Base-by-base conservation (phyloP, 2,113 vertebrate species). In the Pterocles gutturalis region DNA sequence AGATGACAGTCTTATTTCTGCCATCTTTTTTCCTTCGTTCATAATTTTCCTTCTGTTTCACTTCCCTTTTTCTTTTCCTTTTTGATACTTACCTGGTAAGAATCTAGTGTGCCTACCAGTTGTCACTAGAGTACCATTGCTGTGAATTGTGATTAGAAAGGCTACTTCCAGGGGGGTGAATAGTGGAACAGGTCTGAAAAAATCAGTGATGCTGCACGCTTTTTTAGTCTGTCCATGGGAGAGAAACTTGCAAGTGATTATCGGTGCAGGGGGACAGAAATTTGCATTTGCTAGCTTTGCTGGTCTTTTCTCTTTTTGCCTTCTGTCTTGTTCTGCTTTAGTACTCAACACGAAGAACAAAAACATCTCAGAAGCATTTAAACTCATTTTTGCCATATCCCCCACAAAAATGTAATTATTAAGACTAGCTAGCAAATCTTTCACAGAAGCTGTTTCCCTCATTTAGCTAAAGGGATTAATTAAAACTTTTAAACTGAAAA, bases 121-220 rank as follows among this genome's bases (percentile, higher is more conserved):
- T 5, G 0, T 55, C 28, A 48, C 1, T 1, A 31, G 33, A 55
- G 7, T 41, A 19, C 26, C 4, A 4, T 43, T 84, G 55, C 18
- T 31, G 11, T 67, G 54, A 65, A 7, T 16, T 61, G 26, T 41
- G 31, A 31, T 61, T 38, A 48, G 48, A 84, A 81, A 73, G 26
- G 9, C 53, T 79, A 0, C 15, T 85, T 83, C 12, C 38, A 89
- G 17, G 4, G 45, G 9, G 10, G 10, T 61, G 7, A 38, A 53
- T 17, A 41, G 43, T 51, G 41, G 14, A 65, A 72, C 16, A 38
- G 21, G 10, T 49, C 21, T 61, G 22, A 65, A 75, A 43, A 24
- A 5, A n/a, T 34, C 6, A 0, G 9, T 46, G 24, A 19, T 34
- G 19, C 55, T 60, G 31, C 49, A 65, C 5, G 5, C 10, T 64